Base-by-base conservation (phyloP, 1,140 invertebrate genomes). In the Drosophila repletoides region DNA sequence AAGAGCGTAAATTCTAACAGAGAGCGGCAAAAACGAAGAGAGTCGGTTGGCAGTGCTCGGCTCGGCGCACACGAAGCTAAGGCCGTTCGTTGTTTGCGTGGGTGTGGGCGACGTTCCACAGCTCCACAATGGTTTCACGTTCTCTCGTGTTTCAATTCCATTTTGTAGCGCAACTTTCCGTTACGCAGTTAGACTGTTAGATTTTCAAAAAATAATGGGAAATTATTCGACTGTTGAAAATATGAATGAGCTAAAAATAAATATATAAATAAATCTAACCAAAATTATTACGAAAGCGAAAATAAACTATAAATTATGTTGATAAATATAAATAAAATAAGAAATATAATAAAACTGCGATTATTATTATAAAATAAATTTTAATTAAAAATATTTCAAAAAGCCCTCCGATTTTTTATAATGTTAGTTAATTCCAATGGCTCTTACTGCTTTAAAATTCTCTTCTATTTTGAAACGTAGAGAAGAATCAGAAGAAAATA, bases 141-240 rank as follows among this genome's bases (percentile, higher is more conserved):
- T 60, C 29, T 26, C 3, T n/a, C 14, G 12, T 73, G 75, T 84
- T 84, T 22, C 79, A 65, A 51, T 84, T 63, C 75, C 80, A 49
- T 1, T 38, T 41, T 34, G 9, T 41, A n/a, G 4, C 24, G 1
- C 29, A 15, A 33, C 53, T 64, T 41, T 59, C 5, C 7, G 3
- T 15, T n/a, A 17, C 5, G n/a, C 9, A 26, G 4, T n/a, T 46
- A 6, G 15, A 22, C 43, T 31, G 45, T 49, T 31, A 43, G 6
- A 15, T n/a, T 21, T 66, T 67, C 15, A 21, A 52, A 65, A 46
- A 79, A 80, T 79, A 79, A 0, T n/a, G 76, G 76, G 76, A 79
- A 75, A 66, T 61, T 58, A 36, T 0, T 0, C n/a, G 12, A 5
- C 3, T 1, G 9, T 17, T 10, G 21, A 9, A 34, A n/a, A 9